Conservation (phyloP, 2,888 invertebrate genomes). For the Ligdia adustata region DNA sequence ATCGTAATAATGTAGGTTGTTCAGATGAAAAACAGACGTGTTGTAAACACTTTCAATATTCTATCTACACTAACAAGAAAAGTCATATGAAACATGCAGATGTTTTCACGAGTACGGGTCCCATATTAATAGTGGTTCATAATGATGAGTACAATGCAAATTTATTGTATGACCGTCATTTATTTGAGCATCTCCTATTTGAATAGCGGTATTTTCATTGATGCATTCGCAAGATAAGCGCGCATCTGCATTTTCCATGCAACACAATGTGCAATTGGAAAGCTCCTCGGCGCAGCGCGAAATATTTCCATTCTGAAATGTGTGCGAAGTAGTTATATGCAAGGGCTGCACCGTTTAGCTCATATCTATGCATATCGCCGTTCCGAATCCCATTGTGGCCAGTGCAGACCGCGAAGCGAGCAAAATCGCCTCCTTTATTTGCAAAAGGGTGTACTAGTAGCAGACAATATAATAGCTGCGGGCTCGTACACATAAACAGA, state of each 20-base stretch:
- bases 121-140: no score
- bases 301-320: constrained; percentile 38
- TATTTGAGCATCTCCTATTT: no score
- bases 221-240: constrained; percentile 11
- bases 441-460: constrained; percentile 62
- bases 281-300: constrained; percentile 54
- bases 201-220: constrained; percentile 21
- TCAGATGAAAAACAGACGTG: no score
- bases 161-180: no score
- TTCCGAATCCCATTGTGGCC: constrained; percentile 72
- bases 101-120: no score
- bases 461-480: no score
- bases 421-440: constrained; percentile 75
- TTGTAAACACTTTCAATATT: no score
- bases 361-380: constrained; percentile 77
- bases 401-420: constrained; percentile 73
- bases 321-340: constrained; percentile 60
- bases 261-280: constrained; percentile 58
- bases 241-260: constrained; percentile 41
- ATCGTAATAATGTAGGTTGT: no score
- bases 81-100: no score
- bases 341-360: constrained; percentile 63
- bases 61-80: no score
- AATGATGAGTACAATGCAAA: no score
- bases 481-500: no score